phyloP scores from a whole-genome alignment of 92 coral and sea anemone species.

The Umimayanthus chanpuru region DNA sequence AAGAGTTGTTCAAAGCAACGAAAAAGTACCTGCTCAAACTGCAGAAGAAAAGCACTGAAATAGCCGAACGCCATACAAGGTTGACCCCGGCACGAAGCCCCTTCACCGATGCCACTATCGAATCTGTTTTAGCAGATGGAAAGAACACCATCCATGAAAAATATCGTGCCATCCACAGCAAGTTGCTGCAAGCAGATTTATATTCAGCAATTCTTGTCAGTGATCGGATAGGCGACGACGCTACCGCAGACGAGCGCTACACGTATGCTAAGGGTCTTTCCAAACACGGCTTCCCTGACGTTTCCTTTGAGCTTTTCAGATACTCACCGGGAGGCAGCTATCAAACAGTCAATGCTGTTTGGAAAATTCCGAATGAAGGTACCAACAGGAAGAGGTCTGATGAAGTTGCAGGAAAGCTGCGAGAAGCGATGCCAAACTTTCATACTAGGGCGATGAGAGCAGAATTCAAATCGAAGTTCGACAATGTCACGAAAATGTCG shows the following conservation, averaged over 20 bases:
- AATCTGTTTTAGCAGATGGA: constrained; percentile 33
- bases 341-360: constrained; percentile 30
- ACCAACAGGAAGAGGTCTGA: constrained; percentile 6
- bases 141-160: too few species aligned
- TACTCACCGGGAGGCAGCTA: constrained; percentile 46
- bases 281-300: not conserved
- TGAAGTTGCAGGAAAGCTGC: constrained; percentile 33
- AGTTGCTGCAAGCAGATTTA: constrained; percentile 14
- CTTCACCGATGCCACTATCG: constrained; percentile 43
- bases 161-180: too few species aligned
- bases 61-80: constrained; percentile 25
- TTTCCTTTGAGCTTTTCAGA: constrained; percentile 34
- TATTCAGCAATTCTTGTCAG: constrained; percentile 6
- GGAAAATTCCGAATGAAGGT: constrained; percentile 31
- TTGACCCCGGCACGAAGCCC: constrained; percentile 41
- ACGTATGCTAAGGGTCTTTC: constrained; percentile 30
- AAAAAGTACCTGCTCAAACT: constrained; percentile 38
- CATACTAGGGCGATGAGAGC: constrained; percentile 39
- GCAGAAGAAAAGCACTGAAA: constrained; percentile 21
- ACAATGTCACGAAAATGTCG: constrained; percentile 41
- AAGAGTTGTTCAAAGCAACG: constrained; percentile 17
- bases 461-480: constrained; percentile 35
- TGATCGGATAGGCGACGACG: constrained; percentile 35
- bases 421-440: constrained; percentile 41
- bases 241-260: constrained; percentile 18